A percentile compares a stretch with the other conserved stretches of the same genome.
These are phyloP conservation scores for Chrysaora quinquecirrha DNA, from an alignment of 30 jellyfish, hydroid and myxozoan genomes.

Conservation along the genomic window DNA sequence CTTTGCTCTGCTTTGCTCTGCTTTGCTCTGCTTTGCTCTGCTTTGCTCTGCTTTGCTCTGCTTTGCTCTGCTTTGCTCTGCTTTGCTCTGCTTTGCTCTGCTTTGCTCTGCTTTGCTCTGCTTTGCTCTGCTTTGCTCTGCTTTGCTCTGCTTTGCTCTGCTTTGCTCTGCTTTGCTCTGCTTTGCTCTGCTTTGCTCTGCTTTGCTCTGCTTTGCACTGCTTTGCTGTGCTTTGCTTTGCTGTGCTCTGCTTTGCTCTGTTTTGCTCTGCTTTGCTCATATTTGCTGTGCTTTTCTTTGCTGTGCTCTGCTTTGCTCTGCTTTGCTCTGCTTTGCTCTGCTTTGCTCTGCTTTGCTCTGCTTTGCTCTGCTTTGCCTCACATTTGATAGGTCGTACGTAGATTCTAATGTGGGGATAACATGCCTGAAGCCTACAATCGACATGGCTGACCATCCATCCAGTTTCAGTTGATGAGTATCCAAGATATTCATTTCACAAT, in stretches of 20 bases:
- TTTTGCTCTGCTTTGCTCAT: background rate
- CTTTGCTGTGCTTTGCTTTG: background rate
- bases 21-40: background rate
- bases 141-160: background rate
- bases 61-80: background rate
- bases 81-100: background rate
- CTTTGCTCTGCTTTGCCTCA: background rate
- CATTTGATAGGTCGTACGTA: too few relatives aligned
- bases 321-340: background rate
- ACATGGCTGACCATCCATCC: too few relatives aligned
- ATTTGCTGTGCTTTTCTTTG: background rate
- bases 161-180: background rate
- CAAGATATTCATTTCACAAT: too few relatives aligned
- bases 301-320: background rate
- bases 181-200: background rate
- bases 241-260: background rate
- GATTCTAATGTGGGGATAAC: too few relatives aligned
- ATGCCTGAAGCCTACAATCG: too few relatives aligned
- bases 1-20: background rate
- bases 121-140: background rate
- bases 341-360: background rate
- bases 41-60: background rate
- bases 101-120: background rate
- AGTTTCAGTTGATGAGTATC: too few relatives aligned
- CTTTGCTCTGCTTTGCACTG: background rate